Evolutionary conservation across 2,113 vertebrate species (phyloP).

Genomic region (Platysternon megacephalum): DNA sequence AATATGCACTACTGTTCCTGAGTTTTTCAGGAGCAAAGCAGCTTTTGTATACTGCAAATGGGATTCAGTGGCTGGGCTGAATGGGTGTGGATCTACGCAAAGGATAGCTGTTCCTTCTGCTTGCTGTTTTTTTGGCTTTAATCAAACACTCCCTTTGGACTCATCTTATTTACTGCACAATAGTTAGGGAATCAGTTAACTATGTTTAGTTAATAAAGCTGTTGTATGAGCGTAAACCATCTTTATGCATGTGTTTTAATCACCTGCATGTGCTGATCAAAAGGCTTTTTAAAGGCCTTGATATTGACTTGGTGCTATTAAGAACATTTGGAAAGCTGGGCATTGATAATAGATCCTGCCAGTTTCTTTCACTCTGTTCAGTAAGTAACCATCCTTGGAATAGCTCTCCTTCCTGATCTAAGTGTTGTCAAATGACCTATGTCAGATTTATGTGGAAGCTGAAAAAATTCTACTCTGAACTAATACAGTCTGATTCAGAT

Average conservation of each 20-base stretch:
- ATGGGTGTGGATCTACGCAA: neutral
- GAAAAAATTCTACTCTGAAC: constrained; percentile 16
- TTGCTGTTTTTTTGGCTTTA: neutral
- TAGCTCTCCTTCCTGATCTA: neutral
- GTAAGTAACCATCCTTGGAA: neutral
- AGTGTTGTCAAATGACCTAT: neutral
- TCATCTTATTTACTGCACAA: neutral
- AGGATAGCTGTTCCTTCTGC: neutral
- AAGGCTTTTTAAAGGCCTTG: neutral
- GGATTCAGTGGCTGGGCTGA: neutral
- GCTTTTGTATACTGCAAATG: neutral
- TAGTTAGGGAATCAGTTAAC: neutral
- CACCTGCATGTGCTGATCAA: neutral
- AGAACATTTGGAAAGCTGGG: neutral
- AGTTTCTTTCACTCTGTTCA: neutral
- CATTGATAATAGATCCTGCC: neutral
- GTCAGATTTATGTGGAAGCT: neutral
- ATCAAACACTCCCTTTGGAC: neutral
- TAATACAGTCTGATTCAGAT: constrained; percentile 7
- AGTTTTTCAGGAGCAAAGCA: neutral
- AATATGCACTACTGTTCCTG: neutral
- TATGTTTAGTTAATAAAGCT: neutral
- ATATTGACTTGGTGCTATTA: neutral
- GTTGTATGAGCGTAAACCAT: neutral
- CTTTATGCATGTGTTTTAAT: neutral